These are phyloP conservation scores for Montipora cactus DNA, from an alignment of 64 coral and sea anemone species.

Conservation along the genomic window DNA sequence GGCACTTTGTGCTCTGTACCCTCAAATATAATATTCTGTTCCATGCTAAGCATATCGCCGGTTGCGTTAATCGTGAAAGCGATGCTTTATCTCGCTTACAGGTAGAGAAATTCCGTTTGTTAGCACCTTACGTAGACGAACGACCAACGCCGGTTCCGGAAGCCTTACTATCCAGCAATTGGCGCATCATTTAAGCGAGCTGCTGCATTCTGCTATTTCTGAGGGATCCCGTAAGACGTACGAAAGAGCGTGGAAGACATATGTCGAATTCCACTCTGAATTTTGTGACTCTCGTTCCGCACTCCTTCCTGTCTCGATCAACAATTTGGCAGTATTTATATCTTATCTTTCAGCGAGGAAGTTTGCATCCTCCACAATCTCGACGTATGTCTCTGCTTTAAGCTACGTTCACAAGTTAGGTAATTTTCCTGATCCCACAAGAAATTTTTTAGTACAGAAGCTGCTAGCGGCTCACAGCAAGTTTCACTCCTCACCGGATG, in stretches of 20 bases:
- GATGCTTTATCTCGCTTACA: slow-evolving; percentile 4
- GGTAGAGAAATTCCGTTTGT: background rate
- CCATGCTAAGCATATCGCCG: background rate
- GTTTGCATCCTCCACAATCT: background rate
- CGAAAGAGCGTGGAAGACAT: background rate
- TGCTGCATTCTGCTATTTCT: background rate
- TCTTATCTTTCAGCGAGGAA: background rate
- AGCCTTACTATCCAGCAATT: background rate
- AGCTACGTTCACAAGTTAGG: background rate
- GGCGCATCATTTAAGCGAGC: background rate
- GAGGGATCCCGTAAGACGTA: background rate
- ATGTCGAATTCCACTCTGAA: background rate
- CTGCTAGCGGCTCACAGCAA: background rate
- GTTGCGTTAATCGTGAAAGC: background rate
- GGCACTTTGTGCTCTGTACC: background rate
- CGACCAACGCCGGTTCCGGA: background rate
- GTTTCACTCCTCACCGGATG: background rate
- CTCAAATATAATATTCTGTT: slow-evolving; percentile 44
- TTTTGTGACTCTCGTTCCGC: background rate
- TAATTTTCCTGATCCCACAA: background rate
- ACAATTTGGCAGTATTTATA: background rate
- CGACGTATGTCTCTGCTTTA: background rate
- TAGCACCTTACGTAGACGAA: background rate
- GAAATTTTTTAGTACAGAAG: background rate
- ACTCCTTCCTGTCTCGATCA: background rate